Conservation (phyloP, 2,888 invertebrate genomes). For the Ichneumoninae sp. region DNA sequence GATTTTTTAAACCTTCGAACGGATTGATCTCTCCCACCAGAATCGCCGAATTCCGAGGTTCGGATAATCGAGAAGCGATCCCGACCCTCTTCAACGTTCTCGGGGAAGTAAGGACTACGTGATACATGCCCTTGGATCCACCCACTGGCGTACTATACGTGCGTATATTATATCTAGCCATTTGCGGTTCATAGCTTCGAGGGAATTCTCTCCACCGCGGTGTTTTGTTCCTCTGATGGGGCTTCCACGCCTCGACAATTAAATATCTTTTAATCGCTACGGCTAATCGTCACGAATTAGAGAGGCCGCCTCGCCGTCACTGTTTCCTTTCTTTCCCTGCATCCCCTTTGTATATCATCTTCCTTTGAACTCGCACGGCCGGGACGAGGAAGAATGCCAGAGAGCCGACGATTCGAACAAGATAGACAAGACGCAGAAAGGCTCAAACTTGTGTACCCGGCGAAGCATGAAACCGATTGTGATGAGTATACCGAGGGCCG, state of each 20-base stretch:
- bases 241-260: slow-evolving; percentile 75
- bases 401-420: neutral
- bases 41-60: slow-evolving; percentile 1
- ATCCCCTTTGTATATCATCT: neutral
- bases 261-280: slow-evolving; percentile 82
- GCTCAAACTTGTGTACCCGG: neutral
- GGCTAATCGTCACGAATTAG: slow-evolving; percentile 82
- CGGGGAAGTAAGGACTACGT: slow-evolving; percentile 58
- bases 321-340: slow-evolving; percentile 61
- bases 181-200: slow-evolving; percentile 51
- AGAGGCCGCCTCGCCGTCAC: slow-evolving; percentile 70
- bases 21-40: neutral
- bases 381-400: neutral
- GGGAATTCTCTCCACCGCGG: slow-evolving; percentile 34
- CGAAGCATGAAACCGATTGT: slow-evolving; percentile 48
- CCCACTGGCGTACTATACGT: slow-evolving; percentile 55
- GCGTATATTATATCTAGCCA: slow-evolving; percentile 15
- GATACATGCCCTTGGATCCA: slow-evolving; percentile 71
- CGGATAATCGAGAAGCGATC: slow-evolving; percentile 23
- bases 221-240: slow-evolving; percentile 29
- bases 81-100: slow-evolving; percentile 51
- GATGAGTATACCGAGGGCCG: slow-evolving; percentile 17
- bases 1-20: neutral
- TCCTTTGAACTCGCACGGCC: neutral
- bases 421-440: neutral